Base-by-base conservation (phyloP, 2,888 invertebrate genomes). In the Yponomeuta cagnagella region DNA sequence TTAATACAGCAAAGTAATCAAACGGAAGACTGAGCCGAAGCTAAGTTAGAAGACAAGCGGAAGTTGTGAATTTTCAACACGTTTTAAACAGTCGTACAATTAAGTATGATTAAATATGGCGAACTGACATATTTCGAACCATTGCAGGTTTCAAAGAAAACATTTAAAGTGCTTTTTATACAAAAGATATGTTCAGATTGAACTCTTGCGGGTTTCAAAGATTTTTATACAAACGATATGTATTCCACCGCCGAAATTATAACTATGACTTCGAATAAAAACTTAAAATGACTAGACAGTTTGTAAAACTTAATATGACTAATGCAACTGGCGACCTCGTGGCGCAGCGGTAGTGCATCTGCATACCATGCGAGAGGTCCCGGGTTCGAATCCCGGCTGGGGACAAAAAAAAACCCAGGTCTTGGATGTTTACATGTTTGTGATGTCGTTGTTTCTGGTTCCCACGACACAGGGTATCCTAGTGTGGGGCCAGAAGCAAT, bases 381-480 rank as follows among this genome's bases (percentile, higher is more conserved):
- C 92, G 93, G 93, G 92, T 93, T 93, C 93, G 92, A 93, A 93
- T 93, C 93, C 93, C 93, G 92, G 93, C 2, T 33, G 4, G 33
- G 33, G 33, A 33, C 33, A 33, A 33, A 33, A 2, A 33, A 33
- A 3, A 33, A 33, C 33, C 4, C 33, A 33, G 33, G 33, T 2
- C 33, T 33, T 33, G 4, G 33, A 33, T 33, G 33, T 33, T 33
- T 33, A 33, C 33, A 33, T 33, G 33, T 33, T 33, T 33, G 33
- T 33, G 33, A 33, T 33, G 33, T 33, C 33, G 33, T 4, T 33
- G 33, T 33, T 33, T 33, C 43, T 43, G 43, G 43, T 8, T 8
- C 43, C 23, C 23, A 23, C 23, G 23, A 23, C 23, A 23, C 23
- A 23, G 23, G 23, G 23, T 23, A 23, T 23, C 23, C 23, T 23